phyloP scores from a whole-genome alignment of 2,888 invertebrate genomes.

The Acleris laterana region DNA sequence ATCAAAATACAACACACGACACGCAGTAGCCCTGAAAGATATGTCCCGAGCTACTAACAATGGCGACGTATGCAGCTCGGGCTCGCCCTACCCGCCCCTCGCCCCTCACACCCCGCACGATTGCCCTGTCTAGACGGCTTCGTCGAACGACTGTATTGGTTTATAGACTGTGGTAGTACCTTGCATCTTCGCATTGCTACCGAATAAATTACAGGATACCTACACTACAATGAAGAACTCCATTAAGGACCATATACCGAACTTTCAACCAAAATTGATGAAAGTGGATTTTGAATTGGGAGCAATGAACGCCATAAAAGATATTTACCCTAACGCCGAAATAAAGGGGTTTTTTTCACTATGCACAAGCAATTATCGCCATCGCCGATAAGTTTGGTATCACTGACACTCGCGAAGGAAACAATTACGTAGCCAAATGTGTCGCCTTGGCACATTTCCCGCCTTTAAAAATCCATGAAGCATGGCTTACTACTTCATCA shows the following conservation, averaged over 20 bases:
- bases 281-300: conserved; percentile 3
- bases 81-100: too few species aligned
- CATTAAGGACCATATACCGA: conserved; percentile 14
- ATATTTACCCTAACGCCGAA: conserved; percentile 8
- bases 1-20: too few species aligned
- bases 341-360: conserved; percentile 15
- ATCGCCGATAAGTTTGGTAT: conserved; percentile 5
- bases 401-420: neutral
- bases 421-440: conserved; percentile 6
- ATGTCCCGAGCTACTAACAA: too few species aligned
- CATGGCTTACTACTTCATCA: conserved; percentile 1
- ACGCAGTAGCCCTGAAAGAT: too few species aligned
- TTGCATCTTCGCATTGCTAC: conserved; percentile 10
- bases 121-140: too few species aligned
- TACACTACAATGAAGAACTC: conserved; percentile 7
- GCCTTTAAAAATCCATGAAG: conserved; percentile 12
- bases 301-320: conserved; percentile 7
- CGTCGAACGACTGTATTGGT: too few species aligned
- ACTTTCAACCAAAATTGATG: conserved; percentile 10
- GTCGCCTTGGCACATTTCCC: neutral
- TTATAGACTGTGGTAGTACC: too few species aligned
- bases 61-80: too few species aligned
- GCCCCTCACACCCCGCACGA: too few species aligned
- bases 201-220: neutral
- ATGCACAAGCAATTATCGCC: neutral